These are phyloP conservation scores for Micromys minutus DNA, from an alignment of 2,113 vertebrate species.

Conservation along the genomic window DNA sequence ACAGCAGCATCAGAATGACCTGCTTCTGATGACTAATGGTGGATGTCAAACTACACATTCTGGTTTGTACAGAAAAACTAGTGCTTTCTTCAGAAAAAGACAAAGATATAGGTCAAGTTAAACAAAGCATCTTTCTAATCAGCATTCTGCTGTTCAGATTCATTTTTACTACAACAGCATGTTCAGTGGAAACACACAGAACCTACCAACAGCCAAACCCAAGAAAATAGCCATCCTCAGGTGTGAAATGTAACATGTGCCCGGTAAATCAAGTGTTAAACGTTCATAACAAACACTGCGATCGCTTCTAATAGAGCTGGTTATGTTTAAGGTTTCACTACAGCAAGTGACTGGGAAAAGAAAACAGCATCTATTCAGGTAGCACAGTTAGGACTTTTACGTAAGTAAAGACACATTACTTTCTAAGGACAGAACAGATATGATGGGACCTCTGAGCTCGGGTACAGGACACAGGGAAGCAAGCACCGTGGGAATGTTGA, in stretches of 20 bases:
- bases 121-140: background rate
- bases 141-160: conserved; percentile 63
- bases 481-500: background rate
- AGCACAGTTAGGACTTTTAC: conserved; percentile 1
- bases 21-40: background rate
- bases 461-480: background rate
- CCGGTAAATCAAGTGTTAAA: too few relatives aligned
- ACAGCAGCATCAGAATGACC: conserved; percentile 14
- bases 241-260: conserved; percentile 63
- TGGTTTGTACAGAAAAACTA: conserved; percentile 4
- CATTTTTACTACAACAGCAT: conserved; percentile 72
- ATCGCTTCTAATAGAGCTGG: background rate
- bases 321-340: conserved; percentile 37
- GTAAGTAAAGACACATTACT: background rate
- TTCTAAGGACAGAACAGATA: background rate
- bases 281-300: background rate
- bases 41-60: background rate
- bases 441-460: background rate
- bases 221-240: conserved; percentile 51
- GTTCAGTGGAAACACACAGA: conserved; percentile 77
- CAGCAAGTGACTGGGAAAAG: conserved; percentile 24
- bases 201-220: conserved; percentile 65
- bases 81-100: conserved; percentile 3
- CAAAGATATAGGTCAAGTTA: conserved; percentile 42
- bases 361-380: background rate